A percentile compares a stretch with the other conserved stretches of the same genome.
Evolutionary conservation across 1,140 invertebrate species (phyloP).

Genomic region (Drusus annulatus): DNA sequence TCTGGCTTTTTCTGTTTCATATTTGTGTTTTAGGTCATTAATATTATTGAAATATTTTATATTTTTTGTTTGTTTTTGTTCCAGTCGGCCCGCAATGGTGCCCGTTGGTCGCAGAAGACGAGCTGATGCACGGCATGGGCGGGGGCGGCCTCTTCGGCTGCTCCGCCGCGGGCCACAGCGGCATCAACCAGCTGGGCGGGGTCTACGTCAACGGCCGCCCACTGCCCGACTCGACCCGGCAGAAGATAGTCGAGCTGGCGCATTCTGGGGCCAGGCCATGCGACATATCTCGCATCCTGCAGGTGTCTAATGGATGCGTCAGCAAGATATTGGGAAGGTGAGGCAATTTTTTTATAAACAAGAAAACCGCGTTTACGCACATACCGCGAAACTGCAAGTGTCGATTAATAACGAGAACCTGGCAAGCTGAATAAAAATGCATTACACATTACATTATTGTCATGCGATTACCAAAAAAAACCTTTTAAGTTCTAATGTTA

Average conservation of each 20-base stretch:
- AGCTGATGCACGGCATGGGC: constrained; percentile 71
- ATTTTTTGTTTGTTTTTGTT: no score
- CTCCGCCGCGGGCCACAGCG: constrained; percentile 91
- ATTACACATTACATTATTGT: no score
- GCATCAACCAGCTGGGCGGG: constrained; percentile 98
- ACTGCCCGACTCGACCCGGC: constrained; percentile 95
- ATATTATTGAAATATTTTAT: no score
- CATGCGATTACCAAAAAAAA: no score
- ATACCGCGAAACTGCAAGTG: no score
- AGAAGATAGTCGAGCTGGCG: constrained; percentile 98
- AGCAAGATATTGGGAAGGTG: constrained; percentile 96
- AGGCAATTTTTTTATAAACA: constrained; percentile 58
- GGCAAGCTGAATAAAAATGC: no score
- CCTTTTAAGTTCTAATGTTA: no score
- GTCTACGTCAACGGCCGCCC: constrained; percentile 98
- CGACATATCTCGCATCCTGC: constrained; percentile 97
- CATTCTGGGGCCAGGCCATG: constrained; percentile 97
- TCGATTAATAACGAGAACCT: no score
- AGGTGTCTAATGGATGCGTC: constrained; percentile 96
- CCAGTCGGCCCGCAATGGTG: constrained; percentile 58
- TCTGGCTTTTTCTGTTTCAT: no score
- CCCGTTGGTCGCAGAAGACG: constrained; percentile 63
- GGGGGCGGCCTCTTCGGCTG: constrained; percentile 80
- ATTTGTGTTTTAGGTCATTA: no score
- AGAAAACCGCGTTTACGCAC: no score